Evolutionary conservation across 23 tunicate genomes (phyloP), one percentile per base, ranked within the genome.

Genomic region (Oikopleura dioica): DNA sequence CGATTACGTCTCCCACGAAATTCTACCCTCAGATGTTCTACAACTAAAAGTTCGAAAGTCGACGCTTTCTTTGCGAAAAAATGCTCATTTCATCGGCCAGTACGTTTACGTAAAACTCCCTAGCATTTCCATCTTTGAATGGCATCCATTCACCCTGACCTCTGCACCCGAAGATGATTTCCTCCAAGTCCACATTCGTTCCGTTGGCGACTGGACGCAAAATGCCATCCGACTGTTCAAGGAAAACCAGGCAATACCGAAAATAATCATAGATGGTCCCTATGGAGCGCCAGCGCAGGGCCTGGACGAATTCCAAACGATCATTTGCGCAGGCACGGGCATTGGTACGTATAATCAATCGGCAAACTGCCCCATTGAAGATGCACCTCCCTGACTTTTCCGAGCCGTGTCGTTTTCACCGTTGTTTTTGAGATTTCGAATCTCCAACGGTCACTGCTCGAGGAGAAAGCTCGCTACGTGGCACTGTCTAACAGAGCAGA

Each of bases 161-260:
- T 63, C 72, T 24, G 72, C 72, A 31, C 72, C 72, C 32, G 72
- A 63, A 28, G 72, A 63, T 26, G 72, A 63, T 63, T 63, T 63
- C n/a, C 16, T 63, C 30, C 16, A 12, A 31, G 72, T 63, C 5
- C 72, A 63, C 26, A 63, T 63, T 63, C 30, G 72, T 23, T 23
- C 26, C 29, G 72, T 31, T 2, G 72, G 72, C 32, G 33, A 63
- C 26, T 63, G 72, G 72, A 63, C 72, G 2, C 29, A 28, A 21
- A 28, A 63, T 12, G 72, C 26, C 29, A 2, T 12, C 26, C 4
- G 26, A 28, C 26, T 63, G 26, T 63, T 63, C 33, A 63, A 63
- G 72, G 72, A 28, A 28, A 31, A 28, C 72, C 16, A 63, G 30
- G n/a, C 30, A 4, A n/a, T n/a, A n/a, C 72, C 72, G 26, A 63